Evolutionary conservation across 2,888 invertebrate species (phyloP).

Genomic region (Ectemnius continuus): DNA sequence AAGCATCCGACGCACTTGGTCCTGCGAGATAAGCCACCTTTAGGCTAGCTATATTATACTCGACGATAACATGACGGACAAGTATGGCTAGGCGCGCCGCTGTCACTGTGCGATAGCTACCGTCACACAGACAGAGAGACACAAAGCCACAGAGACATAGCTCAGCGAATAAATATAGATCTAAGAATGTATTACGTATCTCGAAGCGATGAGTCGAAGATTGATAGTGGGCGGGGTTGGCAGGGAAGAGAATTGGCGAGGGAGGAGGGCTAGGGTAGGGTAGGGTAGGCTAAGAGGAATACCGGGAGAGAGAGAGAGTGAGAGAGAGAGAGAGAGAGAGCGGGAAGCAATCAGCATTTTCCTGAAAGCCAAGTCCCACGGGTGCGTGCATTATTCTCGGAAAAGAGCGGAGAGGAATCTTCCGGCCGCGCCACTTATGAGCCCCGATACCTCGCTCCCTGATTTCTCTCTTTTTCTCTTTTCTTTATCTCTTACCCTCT

Average conservation of each 20-base stretch:
- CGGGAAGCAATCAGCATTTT: slow-evolving; percentile 71
- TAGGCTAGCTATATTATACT: background rate
- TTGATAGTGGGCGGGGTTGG: slow-evolving; percentile 42
- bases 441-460: slow-evolving; percentile 27
- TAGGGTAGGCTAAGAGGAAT: slow-evolving; percentile 7
- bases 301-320: no score
- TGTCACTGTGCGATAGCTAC: slow-evolving; percentile 4
- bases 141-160: background rate
- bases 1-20: slow-evolving; percentile 17
- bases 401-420: background rate
- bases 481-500: slow-evolving; percentile 6
- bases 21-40: slow-evolving; percentile 34
- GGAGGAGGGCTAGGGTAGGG: no score
- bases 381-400: slow-evolving; percentile 60
- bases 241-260: slow-evolving; percentile 29
- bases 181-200: slow-evolving; percentile 1
- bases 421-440: slow-evolving; percentile 4
- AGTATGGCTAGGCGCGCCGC: no score
- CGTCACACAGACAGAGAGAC: slow-evolving; percentile 5
- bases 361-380: slow-evolving; percentile 64
- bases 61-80: background rate
- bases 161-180: slow-evolving; percentile 4
- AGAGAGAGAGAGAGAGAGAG: no score
- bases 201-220: slow-evolving; percentile 47
- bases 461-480: slow-evolving; percentile 62